These are phyloP conservation scores for Pediacus dermestoides DNA, from an alignment of 2,888 invertebrate genomes.

Conservation along the genomic window DNA sequence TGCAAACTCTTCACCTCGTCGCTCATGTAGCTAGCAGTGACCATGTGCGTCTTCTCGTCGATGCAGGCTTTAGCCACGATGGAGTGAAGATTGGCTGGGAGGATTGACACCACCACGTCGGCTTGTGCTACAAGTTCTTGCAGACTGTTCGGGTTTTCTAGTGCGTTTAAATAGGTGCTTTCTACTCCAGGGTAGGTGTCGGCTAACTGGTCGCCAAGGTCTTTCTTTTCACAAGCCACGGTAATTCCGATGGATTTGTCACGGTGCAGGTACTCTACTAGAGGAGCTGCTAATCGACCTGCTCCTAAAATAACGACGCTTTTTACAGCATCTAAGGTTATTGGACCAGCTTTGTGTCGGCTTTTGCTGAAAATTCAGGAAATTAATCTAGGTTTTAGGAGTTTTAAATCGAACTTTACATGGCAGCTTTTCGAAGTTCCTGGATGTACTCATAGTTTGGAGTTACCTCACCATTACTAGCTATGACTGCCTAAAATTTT, in stretches of 20 bases:
- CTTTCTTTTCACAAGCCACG: constrained; percentile 65
- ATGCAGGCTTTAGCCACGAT: constrained; percentile 84
- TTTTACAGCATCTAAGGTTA: constrained; percentile 47
- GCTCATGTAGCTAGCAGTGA: constrained; percentile 93
- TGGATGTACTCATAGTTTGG: constrained; percentile 93
- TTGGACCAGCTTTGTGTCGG: constrained; percentile 49
- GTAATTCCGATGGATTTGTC: constrained; percentile 79
- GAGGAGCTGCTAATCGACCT: constrained; percentile 85
- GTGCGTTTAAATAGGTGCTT: constrained; percentile 72
- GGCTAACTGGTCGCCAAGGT: constrained; percentile 83
- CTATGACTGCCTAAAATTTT: constrained; percentile 81
- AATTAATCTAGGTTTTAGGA: no score
- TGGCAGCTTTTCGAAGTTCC: constrained; percentile 65
- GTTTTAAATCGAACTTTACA: no score
- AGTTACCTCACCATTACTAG: constrained; percentile 90
- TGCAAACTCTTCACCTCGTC: constrained; percentile 79
- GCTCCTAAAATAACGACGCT: constrained; percentile 90
- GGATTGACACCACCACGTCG: constrained; percentile 78
- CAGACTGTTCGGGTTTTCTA: constrained; percentile 66
- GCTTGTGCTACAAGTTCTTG: constrained; percentile 69
- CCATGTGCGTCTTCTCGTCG: constrained; percentile 81
- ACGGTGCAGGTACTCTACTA: constrained; percentile 89
- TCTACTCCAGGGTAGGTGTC: constrained; percentile 72
- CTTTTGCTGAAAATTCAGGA: constrained; percentile 37
- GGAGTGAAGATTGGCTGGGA: constrained; percentile 89